Evolutionary conservation across 1,140 invertebrate species (phyloP), one percentile per base, ranked within the genome.

Genomic region (Conus ventricosus): DNA sequence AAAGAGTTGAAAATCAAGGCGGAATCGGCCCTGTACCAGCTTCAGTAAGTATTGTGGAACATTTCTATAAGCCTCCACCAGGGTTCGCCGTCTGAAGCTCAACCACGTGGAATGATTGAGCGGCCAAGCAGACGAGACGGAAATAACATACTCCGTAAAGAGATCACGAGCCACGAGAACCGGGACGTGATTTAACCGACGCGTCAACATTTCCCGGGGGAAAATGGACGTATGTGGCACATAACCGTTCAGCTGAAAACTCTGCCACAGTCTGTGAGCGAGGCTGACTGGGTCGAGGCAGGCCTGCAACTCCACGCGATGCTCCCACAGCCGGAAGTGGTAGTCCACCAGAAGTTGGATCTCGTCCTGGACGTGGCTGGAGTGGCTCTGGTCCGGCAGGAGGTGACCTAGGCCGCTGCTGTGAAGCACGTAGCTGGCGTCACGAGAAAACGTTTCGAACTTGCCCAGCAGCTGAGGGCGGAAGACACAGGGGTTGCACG

Each of bases 161-260:
- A 53, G 51, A 39, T 83, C 81, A 27, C 57, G 15, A 23, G 87
- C 67, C n/a, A 15, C 53, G 10, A 54, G 17, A 15, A 51, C 4
- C 23, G 87, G 83, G 51, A 60, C 81, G 51, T 88, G 54, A 5
- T 80, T 54, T 13, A 88, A 71, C 57, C 67, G 76, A 15, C 25
- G 39, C 7, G 67, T 87, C 75, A 87, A 23, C 15, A 25, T n/a
- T 57, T 80, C 23, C 13, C 17, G 51, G 15, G 11, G 85, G n/a
- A 78, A 87, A 7, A 17, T 63, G 53, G 54, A 25, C 15, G 83
- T 76, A 8, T 25, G n/a, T 8, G 88, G 87, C 8, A 91, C 5
- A 27, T 91, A 91, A 5, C 90, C 90, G 63, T 91, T 89, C 0
- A 88, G 63, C 84, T 88, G 60, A 83, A 91, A 91, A 15, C 80